phyloP scores from a whole-genome alignment of 2,888 invertebrate species.

The Lithodes maja region DNA sequence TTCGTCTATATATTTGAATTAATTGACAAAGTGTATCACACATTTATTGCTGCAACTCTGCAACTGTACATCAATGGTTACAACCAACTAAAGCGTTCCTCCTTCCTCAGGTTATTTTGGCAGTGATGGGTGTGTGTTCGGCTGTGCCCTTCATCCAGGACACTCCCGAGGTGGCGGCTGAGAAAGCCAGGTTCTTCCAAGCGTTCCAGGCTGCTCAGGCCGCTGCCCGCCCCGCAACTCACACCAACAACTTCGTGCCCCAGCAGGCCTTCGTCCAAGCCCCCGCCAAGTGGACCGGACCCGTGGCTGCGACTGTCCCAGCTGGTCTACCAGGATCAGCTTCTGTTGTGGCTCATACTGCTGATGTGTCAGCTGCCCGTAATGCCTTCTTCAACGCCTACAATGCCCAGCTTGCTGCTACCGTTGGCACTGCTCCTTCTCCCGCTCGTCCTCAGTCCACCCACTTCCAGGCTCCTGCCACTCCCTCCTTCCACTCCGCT shows the following conservation, averaged over 20 bases:
- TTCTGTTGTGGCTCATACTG: slow-evolving; percentile 27
- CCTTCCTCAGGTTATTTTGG: slow-evolving; percentile 59
- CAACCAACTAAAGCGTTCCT: not conserved
- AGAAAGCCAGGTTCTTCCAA: too few species aligned
- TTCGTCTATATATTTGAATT: too few species aligned
- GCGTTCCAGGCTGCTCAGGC: too few species aligned
- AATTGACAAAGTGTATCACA: too few species aligned
- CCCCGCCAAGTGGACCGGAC: slow-evolving; percentile 51
- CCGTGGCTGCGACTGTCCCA: slow-evolving; percentile 51
- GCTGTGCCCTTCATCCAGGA: slow-evolving; percentile 55
- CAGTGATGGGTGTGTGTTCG: slow-evolving; percentile 62
- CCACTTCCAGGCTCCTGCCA: not conserved
- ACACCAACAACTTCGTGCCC: not conserved
- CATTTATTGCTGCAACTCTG: too few species aligned
- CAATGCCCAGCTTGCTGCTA: slow-evolving; percentile 40
- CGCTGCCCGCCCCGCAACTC: too few species aligned
- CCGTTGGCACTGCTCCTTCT: not conserved
- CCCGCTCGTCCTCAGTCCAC: slow-evolving; percentile 18
- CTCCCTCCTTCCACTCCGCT: not conserved
- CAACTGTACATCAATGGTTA: too few species aligned
- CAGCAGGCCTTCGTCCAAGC: slow-evolving; percentile 34
- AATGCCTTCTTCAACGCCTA: slow-evolving; percentile 56
- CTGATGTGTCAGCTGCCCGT: slow-evolving; percentile 45
- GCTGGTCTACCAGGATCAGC: slow-evolving; percentile 46
- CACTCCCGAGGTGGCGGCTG: slow-evolving; percentile 62